A percentile compares a stretch with the other conserved stretches of the same genome.
Evolutionary conservation across 64 coral and sea anemone genomes (phyloP).

Genomic region (Pocillopora damicornis): DNA sequence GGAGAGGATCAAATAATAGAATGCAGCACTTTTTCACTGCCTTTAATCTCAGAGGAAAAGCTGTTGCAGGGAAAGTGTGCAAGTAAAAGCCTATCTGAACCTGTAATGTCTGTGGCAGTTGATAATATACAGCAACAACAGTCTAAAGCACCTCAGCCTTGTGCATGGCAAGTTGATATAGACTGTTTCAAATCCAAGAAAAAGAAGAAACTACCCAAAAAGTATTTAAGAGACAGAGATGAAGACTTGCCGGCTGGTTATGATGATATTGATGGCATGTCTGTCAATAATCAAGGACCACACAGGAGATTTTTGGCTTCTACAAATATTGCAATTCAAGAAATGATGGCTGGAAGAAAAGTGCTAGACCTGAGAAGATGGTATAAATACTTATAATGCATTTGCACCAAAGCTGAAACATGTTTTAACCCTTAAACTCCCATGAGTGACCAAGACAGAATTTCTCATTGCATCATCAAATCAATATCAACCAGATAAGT

Average conservation of each 20-base stretch:
- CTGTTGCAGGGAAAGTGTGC: not conserved
- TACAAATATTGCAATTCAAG: conserved; percentile 31
- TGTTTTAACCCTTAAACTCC: too few species aligned
- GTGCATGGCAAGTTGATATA: conserved; percentile 85
- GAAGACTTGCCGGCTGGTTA: not conserved
- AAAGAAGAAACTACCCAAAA: conserved; percentile 30
- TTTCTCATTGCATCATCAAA: too few species aligned
- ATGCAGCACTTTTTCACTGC: conserved; percentile 5
- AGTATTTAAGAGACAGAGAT: conserved; percentile 15
- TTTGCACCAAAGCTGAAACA: too few species aligned
- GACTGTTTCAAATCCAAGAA: conserved; percentile 62
- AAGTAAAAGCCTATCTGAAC: conserved; percentile 4
- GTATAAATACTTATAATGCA: conserved; percentile 9
- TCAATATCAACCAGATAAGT: too few species aligned
- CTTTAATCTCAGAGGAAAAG: conserved; percentile 4
- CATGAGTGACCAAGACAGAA: too few species aligned
- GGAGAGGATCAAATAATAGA: conserved; percentile 2
- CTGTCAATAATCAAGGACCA: not conserved
- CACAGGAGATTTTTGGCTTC: not conserved
- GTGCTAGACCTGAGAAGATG: conserved; percentile 80
- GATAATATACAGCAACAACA: not conserved
- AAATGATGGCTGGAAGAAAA: conserved; percentile 63
- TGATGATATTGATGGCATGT: not conserved
- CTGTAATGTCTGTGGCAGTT: not conserved
- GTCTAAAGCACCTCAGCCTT: conserved; percentile 3